Percentiles rank a stretch among this genome's conserved stretches.
These are phyloP conservation scores for Malacoctenus gilli DNA, from an alignment of 2,797 vertebrate species.

Conservation along the genomic window DNA sequence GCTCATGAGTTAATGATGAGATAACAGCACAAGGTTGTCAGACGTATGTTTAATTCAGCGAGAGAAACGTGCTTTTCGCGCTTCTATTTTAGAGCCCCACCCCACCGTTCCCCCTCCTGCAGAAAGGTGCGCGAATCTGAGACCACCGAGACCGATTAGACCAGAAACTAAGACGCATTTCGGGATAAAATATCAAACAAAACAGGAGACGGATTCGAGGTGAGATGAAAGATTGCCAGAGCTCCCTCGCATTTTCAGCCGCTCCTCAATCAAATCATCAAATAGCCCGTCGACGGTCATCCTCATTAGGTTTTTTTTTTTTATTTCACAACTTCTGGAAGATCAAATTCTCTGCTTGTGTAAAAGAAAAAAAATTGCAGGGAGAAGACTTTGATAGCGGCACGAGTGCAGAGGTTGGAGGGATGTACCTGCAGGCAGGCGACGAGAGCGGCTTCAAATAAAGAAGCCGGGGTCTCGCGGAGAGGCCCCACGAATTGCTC, in stretches of 20 bases:
- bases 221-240: neutral
- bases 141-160: too few relatives aligned
- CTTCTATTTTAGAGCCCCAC: constrained; percentile 20
- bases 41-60: constrained; percentile 52
- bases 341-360: constrained; percentile 35
- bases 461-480: constrained; percentile 60
- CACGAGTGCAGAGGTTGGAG: constrained; percentile 16
- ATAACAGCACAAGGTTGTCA: constrained; percentile 20
- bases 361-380: constrained; percentile 35
- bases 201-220: constrained; percentile 18
- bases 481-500: constrained; percentile 58
- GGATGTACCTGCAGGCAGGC: constrained; percentile 48
- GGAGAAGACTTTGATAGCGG: constrained; percentile 16
- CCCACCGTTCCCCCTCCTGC: neutral
- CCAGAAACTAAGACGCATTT: too few relatives aligned
- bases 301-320: constrained; percentile 51
- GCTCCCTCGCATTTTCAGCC: too few relatives aligned
- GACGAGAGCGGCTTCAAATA: constrained; percentile 66
- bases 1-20: constrained; percentile 25
- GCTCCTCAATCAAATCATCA: constrained; percentile 56
- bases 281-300: constrained; percentile 55
- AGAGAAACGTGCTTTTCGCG: constrained; percentile 38
- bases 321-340: constrained; percentile 41
- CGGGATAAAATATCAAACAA: too few relatives aligned
- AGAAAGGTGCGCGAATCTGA: constrained; percentile 26